Conservation (phyloP, 2,888 invertebrate species). For the Morinoia aosen region DNA sequence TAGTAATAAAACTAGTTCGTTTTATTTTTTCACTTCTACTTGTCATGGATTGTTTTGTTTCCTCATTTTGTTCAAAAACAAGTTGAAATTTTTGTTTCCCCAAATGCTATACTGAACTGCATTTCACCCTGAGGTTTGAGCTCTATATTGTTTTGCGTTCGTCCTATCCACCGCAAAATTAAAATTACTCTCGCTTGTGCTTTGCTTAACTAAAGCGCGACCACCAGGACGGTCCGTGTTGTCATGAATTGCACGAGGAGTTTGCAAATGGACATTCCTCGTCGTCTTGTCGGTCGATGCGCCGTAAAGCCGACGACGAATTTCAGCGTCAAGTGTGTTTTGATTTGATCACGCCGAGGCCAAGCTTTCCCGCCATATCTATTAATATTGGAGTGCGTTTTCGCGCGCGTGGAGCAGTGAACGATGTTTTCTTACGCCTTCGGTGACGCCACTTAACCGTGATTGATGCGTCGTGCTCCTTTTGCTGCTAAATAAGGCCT, state of each 20-base stretch:
- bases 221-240: background rate
- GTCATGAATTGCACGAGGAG: background rate
- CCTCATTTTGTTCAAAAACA: background rate
- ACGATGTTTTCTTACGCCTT: background rate
- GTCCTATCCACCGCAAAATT: background rate
- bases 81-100: background rate
- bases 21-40: background rate
- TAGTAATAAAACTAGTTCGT: background rate
- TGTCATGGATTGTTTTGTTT: background rate
- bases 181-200: background rate
- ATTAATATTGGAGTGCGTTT: conserved; percentile 15
- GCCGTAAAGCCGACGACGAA: conserved; percentile 1
- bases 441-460: background rate
- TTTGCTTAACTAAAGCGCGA: background rate
- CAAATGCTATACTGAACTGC: background rate
- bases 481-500: background rate
- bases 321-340: background rate
- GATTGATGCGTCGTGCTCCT: background rate
- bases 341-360: conserved; percentile 38
- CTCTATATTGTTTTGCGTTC: background rate
- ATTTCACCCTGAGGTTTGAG: background rate
- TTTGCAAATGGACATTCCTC: conserved; percentile 33
- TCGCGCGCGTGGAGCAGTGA: background rate
- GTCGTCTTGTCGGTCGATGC: background rate
- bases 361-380: background rate